Evolutionary conservation across 2,888 invertebrate genomes (phyloP), one percentile per base, ranked within the genome.

Genomic region (Nysson spinosus): DNA sequence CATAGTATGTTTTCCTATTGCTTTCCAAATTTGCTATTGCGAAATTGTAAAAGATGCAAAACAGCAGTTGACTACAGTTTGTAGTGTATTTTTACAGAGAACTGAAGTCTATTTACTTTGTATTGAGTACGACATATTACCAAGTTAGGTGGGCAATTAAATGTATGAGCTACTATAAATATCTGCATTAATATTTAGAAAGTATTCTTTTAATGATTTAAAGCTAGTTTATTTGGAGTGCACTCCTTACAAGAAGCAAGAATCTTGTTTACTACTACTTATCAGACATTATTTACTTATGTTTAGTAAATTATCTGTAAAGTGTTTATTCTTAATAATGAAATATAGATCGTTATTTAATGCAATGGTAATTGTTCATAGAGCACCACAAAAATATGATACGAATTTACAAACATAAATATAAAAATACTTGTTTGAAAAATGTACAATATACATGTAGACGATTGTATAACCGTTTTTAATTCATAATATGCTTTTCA

Each of bases 221-320:
- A 14, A 43, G 35, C 28, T 11, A 40, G 40, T 40, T 67, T 46
- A 44, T 19, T 50, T 24, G 11, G 6, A 17, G n/a, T n/a, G n/a
- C n/a, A n/a, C n/a, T n/a, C n/a, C n/a, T n/a, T n/a, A n/a, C n/a
- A n/a, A n/a, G n/a, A n/a, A n/a, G n/a, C n/a, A n/a, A n/a, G n/a
- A n/a, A n/a, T n/a, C 35, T 43, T 51, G 22, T 5, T 4, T 39
- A 20, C 28, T 55, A 62, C 5, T 16, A 56, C 12, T 50, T 30
- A 40, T 46, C 34, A 60, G 39, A 43, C n/a, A n/a, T n/a, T 62
- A 19, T 40, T 14, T 69, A 61, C 46, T 52, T 49, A 54, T 51
- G 47, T 47, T 24, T 14, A 30, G 44, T 17, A 32, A 57, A 44
- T 43, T 30, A 3, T 52, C 30, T 44, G 40, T 68, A 49, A 43